A percentile compares a stretch with the other conserved stretches of the same genome.
Conservation (phyloP, 2,113 vertebrate species). For the Pseudorasbora parva region DNA sequence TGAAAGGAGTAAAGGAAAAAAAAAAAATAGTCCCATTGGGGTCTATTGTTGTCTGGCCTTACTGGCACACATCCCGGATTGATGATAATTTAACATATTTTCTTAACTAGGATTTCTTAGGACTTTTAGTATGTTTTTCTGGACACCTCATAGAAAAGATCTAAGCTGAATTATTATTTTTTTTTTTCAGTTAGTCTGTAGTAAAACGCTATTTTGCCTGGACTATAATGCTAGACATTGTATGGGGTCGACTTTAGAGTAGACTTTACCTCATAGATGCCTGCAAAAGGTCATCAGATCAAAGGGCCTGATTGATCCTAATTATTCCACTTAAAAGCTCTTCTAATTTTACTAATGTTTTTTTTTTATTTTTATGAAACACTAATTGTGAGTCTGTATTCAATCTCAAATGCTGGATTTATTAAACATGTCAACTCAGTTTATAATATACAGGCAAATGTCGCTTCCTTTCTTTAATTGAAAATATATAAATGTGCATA, state of each 20-base stretch:
- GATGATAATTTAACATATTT: too few species aligned
- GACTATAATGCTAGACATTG: too few species aligned
- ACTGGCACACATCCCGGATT: too few species aligned
- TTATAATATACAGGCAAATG: constrained; percentile 9
- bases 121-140: too few species aligned
- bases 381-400: neutral
- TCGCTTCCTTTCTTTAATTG: neutral
- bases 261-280: neutral
- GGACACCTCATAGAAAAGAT: too few species aligned
- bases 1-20: too few species aligned
- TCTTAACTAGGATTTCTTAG: too few species aligned
- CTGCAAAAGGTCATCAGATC: neutral
- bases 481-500: neutral
- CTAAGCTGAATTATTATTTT: too few species aligned
- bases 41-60: too few species aligned
- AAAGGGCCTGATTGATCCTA: neutral
- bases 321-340: constrained; percentile 17
- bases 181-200: too few species aligned
- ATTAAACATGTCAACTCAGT: neutral
- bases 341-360: neutral
- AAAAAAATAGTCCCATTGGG: too few species aligned
- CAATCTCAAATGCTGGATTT: neutral
- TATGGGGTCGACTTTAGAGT: neutral
- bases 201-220: too few species aligned
- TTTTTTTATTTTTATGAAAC: neutral